phyloP scores from a whole-genome alignment of 2,797 vertebrate species.

The Hozukius guyotensis region DNA sequence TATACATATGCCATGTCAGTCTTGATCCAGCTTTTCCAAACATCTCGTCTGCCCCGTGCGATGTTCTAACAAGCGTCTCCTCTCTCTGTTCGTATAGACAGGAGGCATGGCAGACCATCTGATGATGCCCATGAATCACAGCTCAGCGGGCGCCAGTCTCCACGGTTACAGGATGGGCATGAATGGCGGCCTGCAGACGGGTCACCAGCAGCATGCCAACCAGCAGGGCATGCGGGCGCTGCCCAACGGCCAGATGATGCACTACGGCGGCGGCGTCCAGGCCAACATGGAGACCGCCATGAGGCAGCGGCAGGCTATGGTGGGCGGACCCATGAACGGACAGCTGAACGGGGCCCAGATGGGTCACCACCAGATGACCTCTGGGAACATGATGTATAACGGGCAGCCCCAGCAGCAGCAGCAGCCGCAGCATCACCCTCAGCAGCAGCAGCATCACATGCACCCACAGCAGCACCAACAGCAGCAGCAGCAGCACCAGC shows the following conservation, averaged over 20 bases:
- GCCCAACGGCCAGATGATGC: constrained; percentile 87
- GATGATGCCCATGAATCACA: constrained; percentile 94
- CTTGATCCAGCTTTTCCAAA: constrained; percentile 2
- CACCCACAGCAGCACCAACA: constrained; percentile 76
- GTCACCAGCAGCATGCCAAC: constrained; percentile 86
- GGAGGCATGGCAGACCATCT: constrained; percentile 93
- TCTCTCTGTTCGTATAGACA: constrained; percentile 59
- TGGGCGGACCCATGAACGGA: constrained; percentile 80
- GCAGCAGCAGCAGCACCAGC: constrained; percentile 59
- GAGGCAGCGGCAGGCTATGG: constrained; percentile 86
- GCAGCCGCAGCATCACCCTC: constrained; percentile 81
- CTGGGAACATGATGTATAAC: constrained; percentile 87
- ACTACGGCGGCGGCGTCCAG: constrained; percentile 85
- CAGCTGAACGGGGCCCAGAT: constrained; percentile 84
- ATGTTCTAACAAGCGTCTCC: constrained; percentile 58
- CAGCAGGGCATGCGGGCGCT: constrained; percentile 83
- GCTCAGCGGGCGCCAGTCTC: constrained; percentile 82
- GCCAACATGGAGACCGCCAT: constrained; percentile 86
- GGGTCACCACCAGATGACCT: constrained; percentile 88
- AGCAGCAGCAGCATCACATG: constrained; percentile 79
- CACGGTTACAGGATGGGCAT: constrained; percentile 92
- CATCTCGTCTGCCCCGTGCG: constrained; percentile 16
- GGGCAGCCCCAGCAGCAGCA: constrained; percentile 84
- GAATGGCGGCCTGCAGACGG: constrained; percentile 86
- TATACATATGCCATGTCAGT: neutral